Evolutionary conservation across 2,888 invertebrate genomes (phyloP), one percentile per base, ranked within the genome.

Genomic region (Eupithecia inturbata): DNA sequence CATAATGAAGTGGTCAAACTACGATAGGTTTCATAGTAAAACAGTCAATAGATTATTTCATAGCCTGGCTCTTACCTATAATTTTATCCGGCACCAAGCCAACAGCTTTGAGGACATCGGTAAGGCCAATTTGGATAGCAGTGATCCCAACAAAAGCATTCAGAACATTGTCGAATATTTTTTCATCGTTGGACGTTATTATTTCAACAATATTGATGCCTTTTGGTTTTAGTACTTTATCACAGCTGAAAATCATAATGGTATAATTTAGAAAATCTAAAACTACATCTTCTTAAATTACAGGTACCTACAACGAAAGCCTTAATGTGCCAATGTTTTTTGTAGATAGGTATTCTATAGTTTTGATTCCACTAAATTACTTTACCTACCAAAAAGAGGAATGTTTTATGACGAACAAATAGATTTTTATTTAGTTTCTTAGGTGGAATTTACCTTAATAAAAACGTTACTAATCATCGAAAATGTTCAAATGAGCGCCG

Each of bases 71-170:
- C 85, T 96, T 96, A 82, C 97, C 97, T 79, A 97, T 96, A 76
- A 97, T 96, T 39, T 96, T 97, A 85, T 97, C 97, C 0, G 97
- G 96, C 45, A 91, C 88, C 33, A 97, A 90, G 19, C 96, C 96
- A 0, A 96, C 82, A 1, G 88, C 90, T 26, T 84, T 86, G 9
- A 96, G 82, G 0, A 91, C 73, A 71, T 92, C 92, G 3, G 92
- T 92, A 77, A 91, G 84, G 5, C 89, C 95, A 77, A 97, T 96
- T 94, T 96, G 95, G 5, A 95, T 86, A 0, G 97, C 96, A n/a
- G 97, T 96, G 76, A 97, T 97, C 28, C 96, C 96, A 22, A 97
- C 96, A 87, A 97, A 97, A 1, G 96, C 96, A 87, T 96, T 93
- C 4, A 97, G 86, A 63, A 96, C 96, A 82, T 96, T 96, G 71